Conservation (phyloP, 2,888 invertebrate species). For the Hoplodrina blanda region DNA sequence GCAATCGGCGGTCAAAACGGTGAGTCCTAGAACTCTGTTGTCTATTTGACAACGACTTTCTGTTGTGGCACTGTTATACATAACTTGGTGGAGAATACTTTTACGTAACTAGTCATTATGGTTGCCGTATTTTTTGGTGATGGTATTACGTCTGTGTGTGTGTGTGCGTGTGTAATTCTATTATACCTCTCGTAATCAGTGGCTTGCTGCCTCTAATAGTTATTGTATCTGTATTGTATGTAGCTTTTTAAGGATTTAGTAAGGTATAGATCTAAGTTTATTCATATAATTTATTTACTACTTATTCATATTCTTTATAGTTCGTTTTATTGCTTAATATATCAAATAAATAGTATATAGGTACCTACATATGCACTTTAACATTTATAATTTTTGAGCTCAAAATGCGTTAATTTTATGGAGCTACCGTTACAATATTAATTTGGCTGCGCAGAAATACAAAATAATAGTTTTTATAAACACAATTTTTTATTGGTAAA, state of each 20-base stretch:
- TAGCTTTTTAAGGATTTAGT: slow-evolving; percentile 12
- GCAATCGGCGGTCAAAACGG: slow-evolving; percentile 98
- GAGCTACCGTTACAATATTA: background rate
- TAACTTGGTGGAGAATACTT: slow-evolving; percentile 77
- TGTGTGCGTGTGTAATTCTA: slow-evolving; percentile 20
- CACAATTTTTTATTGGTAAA: background rate
- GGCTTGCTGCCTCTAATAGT: slow-evolving; percentile 10
- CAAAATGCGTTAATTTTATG: background rate
- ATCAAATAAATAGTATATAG: background rate
- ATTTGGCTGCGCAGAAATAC: background rate
- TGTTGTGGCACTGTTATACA: slow-evolving; percentile 66
- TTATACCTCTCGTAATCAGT: slow-evolving; percentile 1
- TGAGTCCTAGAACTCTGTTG: slow-evolving; percentile 91
- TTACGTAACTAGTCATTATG: slow-evolving; percentile 37
- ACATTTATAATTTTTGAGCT: background rate
- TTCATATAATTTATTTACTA: slow-evolving; percentile 2
- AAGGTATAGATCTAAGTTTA: background rate
- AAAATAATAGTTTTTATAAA: background rate
- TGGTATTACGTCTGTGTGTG: slow-evolving; percentile 50
- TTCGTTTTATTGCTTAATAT: background rate
- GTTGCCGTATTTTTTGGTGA: slow-evolving; percentile 47
- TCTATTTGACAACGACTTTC: slow-evolving; percentile 49
- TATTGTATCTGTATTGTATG: slow-evolving; percentile 12
- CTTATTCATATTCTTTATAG: background rate
- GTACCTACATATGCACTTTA: background rate